Evolutionary conservation across 2,888 invertebrate species (phyloP).

Genomic region (Diaperis boleti): DNA sequence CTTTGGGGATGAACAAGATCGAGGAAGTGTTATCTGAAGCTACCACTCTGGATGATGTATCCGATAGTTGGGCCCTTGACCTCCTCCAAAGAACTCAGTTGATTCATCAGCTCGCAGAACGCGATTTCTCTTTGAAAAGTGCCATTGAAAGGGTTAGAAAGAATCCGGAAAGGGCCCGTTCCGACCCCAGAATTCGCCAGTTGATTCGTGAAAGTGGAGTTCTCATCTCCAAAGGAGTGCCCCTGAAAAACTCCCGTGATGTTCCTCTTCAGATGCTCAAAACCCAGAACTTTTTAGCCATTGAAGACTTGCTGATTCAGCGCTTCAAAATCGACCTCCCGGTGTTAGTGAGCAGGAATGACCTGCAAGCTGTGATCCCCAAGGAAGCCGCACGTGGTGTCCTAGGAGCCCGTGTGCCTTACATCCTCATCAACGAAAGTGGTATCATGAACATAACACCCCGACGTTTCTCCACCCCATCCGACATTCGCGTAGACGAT

Average conservation of each 20-base stretch:
- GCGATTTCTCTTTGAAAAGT: slow-evolving; percentile 72
- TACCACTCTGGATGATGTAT: slow-evolving; percentile 69
- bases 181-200: slow-evolving; percentile 77
- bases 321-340: slow-evolving; percentile 70
- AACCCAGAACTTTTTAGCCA: slow-evolving; percentile 79
- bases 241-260: slow-evolving; percentile 74
- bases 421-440: slow-evolving; percentile 81
- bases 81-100: slow-evolving; percentile 78
- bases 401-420: slow-evolving; percentile 79
- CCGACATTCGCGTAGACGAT: slow-evolving; percentile 55
- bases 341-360: slow-evolving; percentile 79
- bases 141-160: slow-evolving; percentile 75
- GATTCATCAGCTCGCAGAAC: slow-evolving; percentile 78
- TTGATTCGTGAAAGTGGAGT: slow-evolving; percentile 81
- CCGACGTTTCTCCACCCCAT: slow-evolving; percentile 81
- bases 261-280: slow-evolving; percentile 77
- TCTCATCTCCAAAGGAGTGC: slow-evolving; percentile 62
- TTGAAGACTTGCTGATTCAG: slow-evolving; percentile 79
- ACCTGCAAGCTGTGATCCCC: slow-evolving; percentile 81
- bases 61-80: slow-evolving; percentile 73
- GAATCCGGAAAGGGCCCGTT: slow-evolving; percentile 76
- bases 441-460: slow-evolving; percentile 83
- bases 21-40: slow-evolving; percentile 66
- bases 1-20: slow-evolving; percentile 76
- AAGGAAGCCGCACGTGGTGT: slow-evolving; percentile 81